Conservation (phyloP, 1,140 invertebrate species). For the Zaprionus ghesquierei region DNA sequence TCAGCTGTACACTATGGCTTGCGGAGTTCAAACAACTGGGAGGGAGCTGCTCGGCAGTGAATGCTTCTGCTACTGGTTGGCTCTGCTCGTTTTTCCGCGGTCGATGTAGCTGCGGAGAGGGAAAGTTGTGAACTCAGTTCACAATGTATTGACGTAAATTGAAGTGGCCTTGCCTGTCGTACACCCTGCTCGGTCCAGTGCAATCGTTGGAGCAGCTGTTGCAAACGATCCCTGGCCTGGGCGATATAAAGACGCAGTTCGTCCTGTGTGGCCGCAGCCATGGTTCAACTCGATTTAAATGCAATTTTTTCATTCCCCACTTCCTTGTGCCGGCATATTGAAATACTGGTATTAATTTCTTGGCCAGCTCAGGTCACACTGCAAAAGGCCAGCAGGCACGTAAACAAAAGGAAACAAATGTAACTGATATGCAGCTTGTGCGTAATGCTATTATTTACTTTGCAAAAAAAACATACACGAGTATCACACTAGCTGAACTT, state of each 20-base stretch:
- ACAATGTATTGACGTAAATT: too few species aligned
- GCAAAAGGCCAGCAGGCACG: not conserved
- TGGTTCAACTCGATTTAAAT: not conserved
- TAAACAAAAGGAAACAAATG: not conserved
- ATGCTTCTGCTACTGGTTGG: not conserved
- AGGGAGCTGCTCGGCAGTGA: not conserved
- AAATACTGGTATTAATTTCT: not conserved
- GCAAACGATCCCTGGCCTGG: constrained; percentile 14
- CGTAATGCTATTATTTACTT: not conserved
- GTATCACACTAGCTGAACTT: not conserved
- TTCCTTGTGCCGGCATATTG: not conserved
- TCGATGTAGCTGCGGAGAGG: constrained; percentile 6
- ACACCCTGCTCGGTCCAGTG: constrained; percentile 52
- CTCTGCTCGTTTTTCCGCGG: too few species aligned
- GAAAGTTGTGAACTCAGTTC: not conserved
- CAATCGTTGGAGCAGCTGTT: constrained; percentile 29
- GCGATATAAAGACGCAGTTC: constrained; percentile 33
- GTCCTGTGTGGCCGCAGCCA: constrained; percentile 14
- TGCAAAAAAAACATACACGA: not conserved
- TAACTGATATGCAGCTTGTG: not conserved
- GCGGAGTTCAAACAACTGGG: constrained; percentile 11
- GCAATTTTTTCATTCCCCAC: not conserved
- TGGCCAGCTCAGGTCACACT: constrained; percentile 5
- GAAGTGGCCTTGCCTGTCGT: constrained; percentile 14
- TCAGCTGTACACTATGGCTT: constrained; percentile 30